Percentiles rank a stretch among this genome's conserved stretches.
phyloP scores from a whole-genome alignment of 2,888 invertebrate species.

The Tenodera sinensis region DNA sequence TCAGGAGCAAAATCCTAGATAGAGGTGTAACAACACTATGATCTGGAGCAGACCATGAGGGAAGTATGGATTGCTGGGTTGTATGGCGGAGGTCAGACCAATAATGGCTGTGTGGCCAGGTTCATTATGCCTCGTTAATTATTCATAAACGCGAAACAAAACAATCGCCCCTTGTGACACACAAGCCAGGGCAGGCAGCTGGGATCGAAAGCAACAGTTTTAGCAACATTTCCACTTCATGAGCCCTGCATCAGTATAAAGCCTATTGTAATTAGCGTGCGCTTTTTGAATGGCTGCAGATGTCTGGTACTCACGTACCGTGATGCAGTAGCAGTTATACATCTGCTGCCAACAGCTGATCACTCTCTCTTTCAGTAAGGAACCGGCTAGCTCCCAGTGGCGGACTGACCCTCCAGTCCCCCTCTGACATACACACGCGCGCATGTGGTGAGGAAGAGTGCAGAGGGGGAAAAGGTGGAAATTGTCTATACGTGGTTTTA shows the following conservation, averaged over 20 bases:
- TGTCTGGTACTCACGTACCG: not conserved
- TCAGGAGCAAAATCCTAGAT: not conserved
- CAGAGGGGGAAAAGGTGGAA: too few species aligned
- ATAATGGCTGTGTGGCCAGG: not conserved
- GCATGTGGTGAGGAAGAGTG: too few species aligned
- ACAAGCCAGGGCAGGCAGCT: not conserved
- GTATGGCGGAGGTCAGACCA: not conserved
- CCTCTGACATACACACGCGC: too few species aligned
- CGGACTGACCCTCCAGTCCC: not conserved
- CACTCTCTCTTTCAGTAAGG: not conserved
- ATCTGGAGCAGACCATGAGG: not conserved
- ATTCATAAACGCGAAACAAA: not conserved
- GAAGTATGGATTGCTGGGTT: not conserved
- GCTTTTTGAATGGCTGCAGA: constrained; percentile 2
- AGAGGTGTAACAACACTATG: not conserved
- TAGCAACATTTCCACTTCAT: not conserved
- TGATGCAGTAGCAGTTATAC: constrained; percentile 9
- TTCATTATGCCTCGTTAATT: not conserved
- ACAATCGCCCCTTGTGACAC: not conserved
- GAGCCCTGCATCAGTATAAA: not conserved
- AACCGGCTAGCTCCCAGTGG: not conserved
- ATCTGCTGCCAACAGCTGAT: constrained; percentile 28
- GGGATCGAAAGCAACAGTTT: not conserved
- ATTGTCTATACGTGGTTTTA: too few species aligned
- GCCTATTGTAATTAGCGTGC: constrained; percentile 2